A percentile compares a stretch with the other conserved stretches of the same genome.
Conservation (phyloP, 2,797 vertebrate genomes). For the Halcyon badia region DNA sequence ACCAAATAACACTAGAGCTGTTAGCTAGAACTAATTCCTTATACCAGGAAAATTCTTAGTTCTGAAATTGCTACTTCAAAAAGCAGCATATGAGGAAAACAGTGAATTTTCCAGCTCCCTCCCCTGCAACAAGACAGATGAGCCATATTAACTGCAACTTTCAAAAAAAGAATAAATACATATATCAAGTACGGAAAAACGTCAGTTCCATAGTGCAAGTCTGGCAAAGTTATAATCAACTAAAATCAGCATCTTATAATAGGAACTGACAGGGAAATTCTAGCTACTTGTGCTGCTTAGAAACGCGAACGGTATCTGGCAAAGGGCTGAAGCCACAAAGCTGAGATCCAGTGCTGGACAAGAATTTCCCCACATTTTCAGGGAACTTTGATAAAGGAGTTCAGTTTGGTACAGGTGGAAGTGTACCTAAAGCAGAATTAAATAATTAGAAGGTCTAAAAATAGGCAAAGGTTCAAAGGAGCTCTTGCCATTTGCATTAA, state of each 20-base stretch:
- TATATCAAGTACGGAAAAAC: constrained; percentile 34
- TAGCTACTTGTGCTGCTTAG: constrained; percentile 49
- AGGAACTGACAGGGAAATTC: constrained; percentile 64
- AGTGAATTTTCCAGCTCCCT: constrained; percentile 23
- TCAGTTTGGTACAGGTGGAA: neutral
- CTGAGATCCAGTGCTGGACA: neutral
- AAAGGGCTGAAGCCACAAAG: neutral
- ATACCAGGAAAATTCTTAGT: constrained; percentile 16
- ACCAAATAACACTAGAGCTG: neutral
- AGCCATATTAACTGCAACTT: constrained; percentile 34
- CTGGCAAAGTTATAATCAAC: constrained; percentile 54
- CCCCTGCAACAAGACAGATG: neutral
- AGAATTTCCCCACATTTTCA: neutral
- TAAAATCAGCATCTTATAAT: constrained; percentile 45
- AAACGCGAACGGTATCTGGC: neutral
- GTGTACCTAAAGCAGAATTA: neutral
- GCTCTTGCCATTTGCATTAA: neutral
- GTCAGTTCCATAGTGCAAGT: constrained; percentile 16
- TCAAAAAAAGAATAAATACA: neutral
- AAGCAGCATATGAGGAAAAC: neutral
- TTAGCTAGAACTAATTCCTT: neutral
- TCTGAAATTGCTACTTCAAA: neutral
- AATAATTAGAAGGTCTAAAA: neutral
- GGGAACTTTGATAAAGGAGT: neutral
- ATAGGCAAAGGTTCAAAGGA: neutral